Percentiles rank a stretch among this genome's conserved stretches.
phyloP scores from a whole-genome alignment of 2,888 invertebrate species.

The Tenthredo scrophulariae region DNA sequence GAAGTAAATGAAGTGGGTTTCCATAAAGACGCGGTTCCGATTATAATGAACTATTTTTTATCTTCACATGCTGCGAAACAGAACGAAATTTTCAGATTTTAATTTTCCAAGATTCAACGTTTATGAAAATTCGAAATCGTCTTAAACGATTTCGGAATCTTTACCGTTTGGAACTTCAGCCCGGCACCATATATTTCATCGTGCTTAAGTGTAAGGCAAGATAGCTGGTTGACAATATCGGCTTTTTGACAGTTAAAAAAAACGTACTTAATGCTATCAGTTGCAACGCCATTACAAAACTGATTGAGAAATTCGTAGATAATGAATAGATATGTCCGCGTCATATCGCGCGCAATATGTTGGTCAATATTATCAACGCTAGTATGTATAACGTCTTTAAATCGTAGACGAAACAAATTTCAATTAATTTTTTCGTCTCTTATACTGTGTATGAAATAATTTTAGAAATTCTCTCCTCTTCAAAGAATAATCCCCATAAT shows the following conservation, averaged over 20 bases:
- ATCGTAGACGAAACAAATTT: not conserved
- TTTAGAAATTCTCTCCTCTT: not conserved
- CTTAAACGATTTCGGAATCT: no score
- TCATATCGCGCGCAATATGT: not conserved
- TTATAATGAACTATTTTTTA: no score
- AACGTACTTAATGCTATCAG: not conserved
- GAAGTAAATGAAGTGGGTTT: no score
- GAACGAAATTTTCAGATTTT: no score
- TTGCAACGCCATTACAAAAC: not conserved
- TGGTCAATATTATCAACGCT: constrained; percentile 9
- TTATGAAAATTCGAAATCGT: no score
- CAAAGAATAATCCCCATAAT: not conserved
- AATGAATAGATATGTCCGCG: not conserved
- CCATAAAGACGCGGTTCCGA: no score
- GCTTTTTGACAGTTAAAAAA: not conserved
- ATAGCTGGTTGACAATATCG: no score
- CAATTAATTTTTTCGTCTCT: not conserved
- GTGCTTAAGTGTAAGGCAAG: no score
- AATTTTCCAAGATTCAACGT: no score
- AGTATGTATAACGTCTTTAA: not conserved
- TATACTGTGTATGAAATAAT: not conserved
- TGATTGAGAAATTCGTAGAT: constrained; percentile 16
- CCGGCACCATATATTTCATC: no score
- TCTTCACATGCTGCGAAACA: no score
- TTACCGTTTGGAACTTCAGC: no score